A percentile compares a stretch with the other conserved stretches of the same genome.
Evolutionary conservation across 2,113 vertebrate species (phyloP).

Genomic region (Eurystomus gularis): DNA sequence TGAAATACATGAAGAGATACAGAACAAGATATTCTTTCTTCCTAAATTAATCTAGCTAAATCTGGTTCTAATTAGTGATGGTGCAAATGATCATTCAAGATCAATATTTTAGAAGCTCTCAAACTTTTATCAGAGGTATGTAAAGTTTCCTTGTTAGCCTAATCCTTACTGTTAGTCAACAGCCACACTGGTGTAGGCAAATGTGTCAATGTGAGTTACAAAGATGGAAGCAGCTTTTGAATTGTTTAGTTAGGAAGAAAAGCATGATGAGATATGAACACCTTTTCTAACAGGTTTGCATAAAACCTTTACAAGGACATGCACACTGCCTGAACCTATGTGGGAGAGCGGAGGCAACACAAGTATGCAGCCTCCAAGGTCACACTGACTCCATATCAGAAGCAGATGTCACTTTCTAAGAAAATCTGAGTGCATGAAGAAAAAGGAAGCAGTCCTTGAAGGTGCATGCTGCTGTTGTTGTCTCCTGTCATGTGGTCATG

Average conservation of each 20-base stretch:
- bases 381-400: rapidly evolving
- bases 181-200: rapidly evolving
- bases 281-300: neutral
- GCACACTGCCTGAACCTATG: neutral
- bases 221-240: neutral
- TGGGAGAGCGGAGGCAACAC: rapidly evolving
- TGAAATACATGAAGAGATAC: neutral
- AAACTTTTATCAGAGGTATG: neutral
- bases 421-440: neutral
- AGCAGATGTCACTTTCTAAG: neutral
- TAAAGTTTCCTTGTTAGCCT: neutral
- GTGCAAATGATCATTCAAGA: neutral
- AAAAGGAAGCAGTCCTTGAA: neutral
- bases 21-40: neutral
- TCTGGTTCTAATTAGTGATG: neutral
- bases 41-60: neutral
- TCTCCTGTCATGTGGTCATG: neutral
- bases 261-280: neutral
- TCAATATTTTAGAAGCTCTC: neutral
- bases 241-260: neutral
- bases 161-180: neutral
- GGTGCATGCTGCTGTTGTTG: neutral
- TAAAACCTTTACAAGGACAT: neutral
- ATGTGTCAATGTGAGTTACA: neutral
- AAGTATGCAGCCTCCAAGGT: neutral